phyloP scores from a whole-genome alignment of 2,113 vertebrate genomes.

The Ailuropoda melanoleuca region DNA sequence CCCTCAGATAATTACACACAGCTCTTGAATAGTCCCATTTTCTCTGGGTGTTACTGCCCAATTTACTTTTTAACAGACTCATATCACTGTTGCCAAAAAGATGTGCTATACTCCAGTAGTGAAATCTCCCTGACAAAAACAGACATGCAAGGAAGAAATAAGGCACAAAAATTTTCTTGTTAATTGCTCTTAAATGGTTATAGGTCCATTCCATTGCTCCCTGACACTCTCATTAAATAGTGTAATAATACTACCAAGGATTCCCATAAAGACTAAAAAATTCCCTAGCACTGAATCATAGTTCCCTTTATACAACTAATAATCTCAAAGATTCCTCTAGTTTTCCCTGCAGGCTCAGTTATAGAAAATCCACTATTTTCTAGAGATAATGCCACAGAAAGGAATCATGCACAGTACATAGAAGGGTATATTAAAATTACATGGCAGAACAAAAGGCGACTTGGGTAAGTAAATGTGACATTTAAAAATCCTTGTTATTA shows the following conservation, averaged over 20 bases:
- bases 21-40: slow-evolving; percentile 54
- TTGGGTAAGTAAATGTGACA: slow-evolving; percentile 60
- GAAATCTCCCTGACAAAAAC: slow-evolving; percentile 50
- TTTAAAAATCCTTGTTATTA: slow-evolving; percentile 59
- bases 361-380: not conserved
- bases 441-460: slow-evolving; percentile 53
- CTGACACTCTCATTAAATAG: not conserved
- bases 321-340: not conserved
- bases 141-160: slow-evolving; percentile 8
- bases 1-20: slow-evolving; percentile 45
- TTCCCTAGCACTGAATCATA: not conserved
- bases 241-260: not conserved
- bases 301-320: not conserved
- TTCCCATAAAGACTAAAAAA: not conserved
- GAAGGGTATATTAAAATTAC: slow-evolving; percentile 51
- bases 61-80: slow-evolving; percentile 67
- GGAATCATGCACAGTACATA: not conserved
- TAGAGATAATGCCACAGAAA: not conserved
- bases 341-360: not conserved
- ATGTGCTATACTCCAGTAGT: slow-evolving; percentile 12
- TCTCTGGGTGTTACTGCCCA: slow-evolving; percentile 60
- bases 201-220: not conserved
- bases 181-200: slow-evolving; percentile 61
- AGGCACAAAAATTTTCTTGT: slow-evolving; percentile 15
- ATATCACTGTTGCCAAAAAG: slow-evolving; percentile 56